phyloP scores from a whole-genome alignment of 2,113 vertebrate species.

The Petrocephalus zakoni region DNA sequence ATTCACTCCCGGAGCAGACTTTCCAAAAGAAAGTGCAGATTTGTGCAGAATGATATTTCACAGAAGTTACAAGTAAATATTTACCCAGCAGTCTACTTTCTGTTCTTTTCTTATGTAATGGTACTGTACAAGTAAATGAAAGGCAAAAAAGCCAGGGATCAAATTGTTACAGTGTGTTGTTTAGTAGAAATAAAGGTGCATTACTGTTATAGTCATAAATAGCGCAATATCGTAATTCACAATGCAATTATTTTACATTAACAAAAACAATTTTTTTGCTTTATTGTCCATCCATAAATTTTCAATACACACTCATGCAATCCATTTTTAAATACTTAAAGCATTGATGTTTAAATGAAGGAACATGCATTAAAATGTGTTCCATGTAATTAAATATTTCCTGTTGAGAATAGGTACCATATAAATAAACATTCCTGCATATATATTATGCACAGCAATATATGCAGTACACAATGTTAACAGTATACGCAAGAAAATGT shows the following conservation, averaged over 20 bases:
- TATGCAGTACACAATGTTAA: neutral
- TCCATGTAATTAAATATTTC: neutral
- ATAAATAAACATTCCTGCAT: neutral
- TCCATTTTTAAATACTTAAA: neutral
- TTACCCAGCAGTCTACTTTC: neutral
- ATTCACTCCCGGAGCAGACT: neutral
- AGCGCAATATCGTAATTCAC: neutral
- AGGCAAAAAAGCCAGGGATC: too few relatives aligned
- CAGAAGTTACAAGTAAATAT: neutral
- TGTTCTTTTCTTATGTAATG: too few relatives aligned
- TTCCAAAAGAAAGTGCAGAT: neutral
- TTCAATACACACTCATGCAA: neutral
- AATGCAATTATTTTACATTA: neutral
- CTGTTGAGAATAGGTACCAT: neutral
- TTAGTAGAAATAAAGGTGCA: neutral
- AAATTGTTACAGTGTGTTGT: neutral
- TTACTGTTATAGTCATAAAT: neutral
- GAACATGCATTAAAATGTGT: neutral
- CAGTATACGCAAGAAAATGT: neutral
- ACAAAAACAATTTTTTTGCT: neutral
- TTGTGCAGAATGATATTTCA: neutral
- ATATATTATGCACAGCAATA: neutral
- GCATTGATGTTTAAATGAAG: neutral
- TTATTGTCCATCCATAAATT: neutral
- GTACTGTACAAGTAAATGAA: too few relatives aligned